Conservation (phyloP, 53 echinoderm and acorn worm genomes). For the Crossaster papposus region DNA sequence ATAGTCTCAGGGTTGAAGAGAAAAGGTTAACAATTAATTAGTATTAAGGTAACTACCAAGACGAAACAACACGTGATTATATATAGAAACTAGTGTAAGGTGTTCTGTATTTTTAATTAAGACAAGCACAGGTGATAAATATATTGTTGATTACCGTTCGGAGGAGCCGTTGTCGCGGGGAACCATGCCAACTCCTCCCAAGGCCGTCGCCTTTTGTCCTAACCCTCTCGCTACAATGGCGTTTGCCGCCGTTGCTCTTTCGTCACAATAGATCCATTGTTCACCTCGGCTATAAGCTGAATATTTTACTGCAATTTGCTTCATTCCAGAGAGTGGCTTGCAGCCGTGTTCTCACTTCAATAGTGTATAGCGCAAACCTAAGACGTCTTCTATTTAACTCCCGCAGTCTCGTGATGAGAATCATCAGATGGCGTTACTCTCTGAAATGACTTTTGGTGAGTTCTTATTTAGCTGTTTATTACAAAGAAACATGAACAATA, state of each 20-base stretch:
- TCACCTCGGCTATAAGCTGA: conserved; percentile 18
- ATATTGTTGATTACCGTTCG: conserved; percentile 12
- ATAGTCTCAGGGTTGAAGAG: too few species aligned
- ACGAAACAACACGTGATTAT: background rate
- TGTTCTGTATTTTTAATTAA: background rate
- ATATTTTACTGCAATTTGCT: conserved; percentile 17
- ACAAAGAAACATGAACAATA: background rate
- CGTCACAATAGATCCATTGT: conserved; percentile 39
- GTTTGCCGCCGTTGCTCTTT: conserved; percentile 32
- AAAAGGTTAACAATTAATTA: too few species aligned
- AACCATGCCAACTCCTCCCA: conserved; percentile 15
- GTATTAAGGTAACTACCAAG: too few species aligned
- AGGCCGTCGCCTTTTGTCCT: conserved; percentile 41
- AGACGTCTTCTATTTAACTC: too few species aligned
- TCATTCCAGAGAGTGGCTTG: conserved; percentile 19
- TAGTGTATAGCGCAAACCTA: background rate
- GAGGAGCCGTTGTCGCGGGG: conserved; percentile 13
- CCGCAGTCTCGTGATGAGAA: too few species aligned
- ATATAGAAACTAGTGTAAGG: background rate
- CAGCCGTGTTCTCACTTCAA: background rate
- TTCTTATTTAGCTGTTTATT: background rate
- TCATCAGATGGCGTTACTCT: background rate
- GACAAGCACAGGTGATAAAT: background rate
- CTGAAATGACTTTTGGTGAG: background rate
- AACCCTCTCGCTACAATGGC: conserved; percentile 17